Percentiles rank a stretch among this genome's conserved stretches.
These are phyloP conservation scores for Theretra japonica DNA, from an alignment of 2,888 invertebrate species.

Conservation along the genomic window DNA sequence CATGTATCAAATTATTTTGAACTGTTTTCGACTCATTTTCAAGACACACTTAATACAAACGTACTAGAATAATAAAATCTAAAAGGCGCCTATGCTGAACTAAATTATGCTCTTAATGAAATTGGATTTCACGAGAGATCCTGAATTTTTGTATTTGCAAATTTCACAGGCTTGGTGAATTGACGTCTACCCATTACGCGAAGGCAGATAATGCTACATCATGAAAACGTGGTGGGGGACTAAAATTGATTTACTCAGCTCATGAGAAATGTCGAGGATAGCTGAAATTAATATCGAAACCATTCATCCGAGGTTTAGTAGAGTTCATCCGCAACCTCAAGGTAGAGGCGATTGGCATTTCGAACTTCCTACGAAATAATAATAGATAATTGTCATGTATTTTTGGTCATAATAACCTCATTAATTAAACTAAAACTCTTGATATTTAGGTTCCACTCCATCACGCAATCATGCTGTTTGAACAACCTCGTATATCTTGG, in stretches of 20 bases:
- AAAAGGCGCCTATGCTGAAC: background rate
- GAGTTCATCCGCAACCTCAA: no score
- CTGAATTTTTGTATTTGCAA: background rate
- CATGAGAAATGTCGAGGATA: background rate
- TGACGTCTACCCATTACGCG: constrained; percentile 10
- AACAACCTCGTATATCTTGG: no score
- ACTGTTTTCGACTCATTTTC: background rate
- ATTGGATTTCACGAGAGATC: constrained; percentile 6
- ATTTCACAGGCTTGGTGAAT: background rate
- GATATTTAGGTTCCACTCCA: no score
- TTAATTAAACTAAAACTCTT: no score
- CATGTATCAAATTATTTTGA: no score
- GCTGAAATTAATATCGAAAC: background rate
- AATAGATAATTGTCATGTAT: no score
- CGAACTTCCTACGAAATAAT: no score
- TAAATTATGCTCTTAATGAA: background rate
- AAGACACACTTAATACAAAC: background rate
- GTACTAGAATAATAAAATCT: background rate
- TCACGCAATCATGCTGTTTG: no score
- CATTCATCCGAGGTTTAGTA: no score
- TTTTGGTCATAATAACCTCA: no score
- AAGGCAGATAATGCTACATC: background rate
- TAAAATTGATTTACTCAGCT: constrained; percentile 2
- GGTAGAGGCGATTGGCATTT: no score
- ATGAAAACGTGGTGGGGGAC: background rate